Evolutionary conservation across 2,113 vertebrate genomes (phyloP), one percentile per base, ranked within the genome.

Genomic region (Seriola rivoliana): DNA sequence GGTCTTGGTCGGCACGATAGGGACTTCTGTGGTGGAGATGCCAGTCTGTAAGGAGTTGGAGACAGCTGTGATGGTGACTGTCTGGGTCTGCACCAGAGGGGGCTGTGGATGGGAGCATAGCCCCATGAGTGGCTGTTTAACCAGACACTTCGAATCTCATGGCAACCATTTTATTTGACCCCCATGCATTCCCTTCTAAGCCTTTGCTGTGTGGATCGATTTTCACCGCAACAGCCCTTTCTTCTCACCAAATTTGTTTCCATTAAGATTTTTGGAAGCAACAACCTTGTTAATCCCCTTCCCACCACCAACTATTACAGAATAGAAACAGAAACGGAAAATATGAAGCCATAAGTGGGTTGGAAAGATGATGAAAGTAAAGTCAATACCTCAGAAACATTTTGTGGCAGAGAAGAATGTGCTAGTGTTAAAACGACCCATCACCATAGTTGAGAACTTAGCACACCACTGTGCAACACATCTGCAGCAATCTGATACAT

Each of bases 1-100:
- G 87, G 97, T 97, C 94, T 97, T 97, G 9, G 97, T 99, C 70
- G 96, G 97, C 84, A 99, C 95, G 29, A 98, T 96, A 48, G 97
- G 97, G 55, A 99, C 97, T 3, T 98, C 97, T 94, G 96, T 98
- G 5, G 97, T 99, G 87, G 97, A 95, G 86, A 97, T 96, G 92
- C 97, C 96, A 7, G 95, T 95, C 91, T 96, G 95, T 85, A 87
- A 66, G n/a, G 95, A 91, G 8, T 88, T 94, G 92, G 97, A 95
- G 63, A 93, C 93, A 1, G 97, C 96, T 6, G 96, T 96, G 95
- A 99, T 97, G 91, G 97, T 98, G 93, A 99, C 96, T 0, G 96
- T 98, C 90, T 98, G 97, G 12, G 97, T 99, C 96, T 98, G 97
- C 94, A 98, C 97, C 88, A 99, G 95, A 0, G 97, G 97, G 40